phyloP scores from a whole-genome alignment of 2,797 vertebrate species.

The Arctocebus calabarensis region DNA sequence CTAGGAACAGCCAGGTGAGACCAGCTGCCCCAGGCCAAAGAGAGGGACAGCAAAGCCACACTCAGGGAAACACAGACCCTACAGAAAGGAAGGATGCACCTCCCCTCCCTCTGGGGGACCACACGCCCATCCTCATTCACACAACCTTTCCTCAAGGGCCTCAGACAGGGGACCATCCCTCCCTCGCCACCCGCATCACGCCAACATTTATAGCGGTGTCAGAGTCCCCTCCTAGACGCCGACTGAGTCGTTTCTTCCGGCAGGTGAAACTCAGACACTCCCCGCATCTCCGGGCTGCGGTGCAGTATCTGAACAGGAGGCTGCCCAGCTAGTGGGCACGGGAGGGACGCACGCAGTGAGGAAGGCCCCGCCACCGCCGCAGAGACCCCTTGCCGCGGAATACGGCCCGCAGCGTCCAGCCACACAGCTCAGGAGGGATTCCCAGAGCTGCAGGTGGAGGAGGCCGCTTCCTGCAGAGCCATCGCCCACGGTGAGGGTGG shows the following conservation, averaged over 20 bases:
- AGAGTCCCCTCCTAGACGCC: neutral
- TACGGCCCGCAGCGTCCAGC: neutral
- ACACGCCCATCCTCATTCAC: neutral
- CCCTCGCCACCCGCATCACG: neutral
- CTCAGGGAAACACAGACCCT: neutral
- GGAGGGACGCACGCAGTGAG: no score
- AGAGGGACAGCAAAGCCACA: neutral
- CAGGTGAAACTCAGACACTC: neutral
- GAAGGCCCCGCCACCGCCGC: neutral
- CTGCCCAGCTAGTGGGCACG: neutral
- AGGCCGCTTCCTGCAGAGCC: no score
- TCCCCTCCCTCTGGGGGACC: neutral
- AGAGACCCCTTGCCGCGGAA: neutral
- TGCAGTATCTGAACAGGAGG: neutral
- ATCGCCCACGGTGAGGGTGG: accelerated
- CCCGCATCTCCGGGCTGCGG: neutral
- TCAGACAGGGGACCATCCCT: no score
- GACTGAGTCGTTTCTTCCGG: neutral
- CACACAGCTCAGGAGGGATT: no score
- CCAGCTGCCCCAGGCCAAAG: neutral
- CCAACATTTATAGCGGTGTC: neutral
- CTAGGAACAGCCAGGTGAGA: neutral
- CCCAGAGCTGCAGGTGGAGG: neutral
- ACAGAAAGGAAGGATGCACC: neutral
- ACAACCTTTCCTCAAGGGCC: neutral